Evolutionary conservation across 2,888 invertebrate genomes (phyloP).

Genomic region (Parthenolecanium corni): DNA sequence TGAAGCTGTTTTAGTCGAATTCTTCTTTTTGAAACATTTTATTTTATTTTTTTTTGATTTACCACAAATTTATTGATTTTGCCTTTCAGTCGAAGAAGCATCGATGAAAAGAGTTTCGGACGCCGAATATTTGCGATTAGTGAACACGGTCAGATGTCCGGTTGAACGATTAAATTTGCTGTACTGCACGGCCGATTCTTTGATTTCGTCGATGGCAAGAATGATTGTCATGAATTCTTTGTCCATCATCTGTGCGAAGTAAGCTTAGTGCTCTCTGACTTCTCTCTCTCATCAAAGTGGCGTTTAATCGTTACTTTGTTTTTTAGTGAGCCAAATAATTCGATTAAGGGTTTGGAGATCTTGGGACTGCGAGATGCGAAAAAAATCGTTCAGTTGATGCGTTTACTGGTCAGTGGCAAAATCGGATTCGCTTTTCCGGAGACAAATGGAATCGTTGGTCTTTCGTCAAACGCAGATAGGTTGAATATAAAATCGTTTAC

Average conservation of each 20-base stretch:
- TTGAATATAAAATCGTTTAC: constrained; percentile 16
- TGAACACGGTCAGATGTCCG: constrained; percentile 2
- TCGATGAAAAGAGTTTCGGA: not conserved
- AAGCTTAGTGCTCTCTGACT: not conserved
- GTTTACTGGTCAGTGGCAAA: constrained; percentile 46
- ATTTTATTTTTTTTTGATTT: not conserved
- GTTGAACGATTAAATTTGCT: constrained; percentile 14
- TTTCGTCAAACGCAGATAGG: not conserved
- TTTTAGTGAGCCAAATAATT: not conserved
- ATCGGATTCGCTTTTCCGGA: constrained; percentile 36
- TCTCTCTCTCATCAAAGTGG: not conserved
- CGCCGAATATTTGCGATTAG: not conserved
- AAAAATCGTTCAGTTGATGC: constrained; percentile 49
- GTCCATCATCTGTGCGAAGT: constrained; percentile 17
- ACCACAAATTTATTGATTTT: not conserved
- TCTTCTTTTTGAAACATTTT: not conserved
- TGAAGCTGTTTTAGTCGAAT: not conserved
- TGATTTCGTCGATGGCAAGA: constrained; percentile 17
- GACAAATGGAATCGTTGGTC: not conserved
- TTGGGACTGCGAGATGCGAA: constrained; percentile 48
- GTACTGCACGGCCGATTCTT: constrained; percentile 6
- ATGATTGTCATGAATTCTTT: constrained; percentile 23
- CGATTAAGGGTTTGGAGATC: constrained; percentile 39
- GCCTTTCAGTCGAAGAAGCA: not conserved
- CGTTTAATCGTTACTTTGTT: not conserved